Evolutionary conservation across 1,140 invertebrate genomes (phyloP), one percentile per base, ranked within the genome.

Genomic region (Asbolus verrucosus): DNA sequence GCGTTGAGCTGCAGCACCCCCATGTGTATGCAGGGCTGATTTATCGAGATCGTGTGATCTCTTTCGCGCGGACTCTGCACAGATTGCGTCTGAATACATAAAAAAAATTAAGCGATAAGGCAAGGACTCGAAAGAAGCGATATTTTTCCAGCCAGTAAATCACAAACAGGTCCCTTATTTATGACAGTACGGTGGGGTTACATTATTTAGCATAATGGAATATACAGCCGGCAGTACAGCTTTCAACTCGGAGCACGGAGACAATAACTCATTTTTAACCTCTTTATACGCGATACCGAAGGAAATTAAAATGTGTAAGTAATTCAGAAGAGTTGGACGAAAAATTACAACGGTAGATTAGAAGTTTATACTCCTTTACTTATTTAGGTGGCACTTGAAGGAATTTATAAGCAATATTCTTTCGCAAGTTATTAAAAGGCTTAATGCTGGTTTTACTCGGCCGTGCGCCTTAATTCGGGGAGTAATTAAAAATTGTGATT

Each of bases 181-280:
- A 67, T 41, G 67, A 67, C 67, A 66, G 50, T 3, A 46, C 54
- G 50, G 41, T 15, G 61, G 59, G 71, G 18, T 73, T 65, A 30
- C 63, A 70, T 70, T 73, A 73, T 66, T 73, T 73, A 70, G 67
- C 62, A 70, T 73, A 73, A 73, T 73, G 71, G 67, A 67, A 73
- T 70, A 67, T 66, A 69, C 71, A 54, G 27, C n/a, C 65, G 31
- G 33, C 27, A n/a, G 65, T 21, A 59, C 15, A 38, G 65, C 65
- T 67, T 67, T 67, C 65, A 67, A 21, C 46, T 11, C 46, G 27
- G 6, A 31, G 31, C 65, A 54, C 46, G 43, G 43, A 67, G 46
- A 67, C 65, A 67, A 67, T 67, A 67, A 67, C 18, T 67, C 65
- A 67, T 54, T 67, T 59, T 43, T 67, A 67, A 67, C 65, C 65